Evolutionary conservation across 2,797 vertebrate genomes (phyloP).

Genomic region (Mus minutoides): DNA sequence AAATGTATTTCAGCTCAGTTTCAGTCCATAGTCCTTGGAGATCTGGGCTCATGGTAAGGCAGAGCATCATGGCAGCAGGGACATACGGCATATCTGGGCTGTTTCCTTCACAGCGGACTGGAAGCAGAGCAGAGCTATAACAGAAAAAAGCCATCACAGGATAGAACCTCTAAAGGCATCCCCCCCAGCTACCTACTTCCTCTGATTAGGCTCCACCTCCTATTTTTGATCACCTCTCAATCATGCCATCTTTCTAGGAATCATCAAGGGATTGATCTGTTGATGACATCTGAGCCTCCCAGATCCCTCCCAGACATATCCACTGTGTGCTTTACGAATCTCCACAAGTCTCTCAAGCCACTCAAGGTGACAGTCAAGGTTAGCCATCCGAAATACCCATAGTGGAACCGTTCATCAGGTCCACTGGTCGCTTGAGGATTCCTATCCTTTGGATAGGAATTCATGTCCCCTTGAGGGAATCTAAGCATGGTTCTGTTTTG

Average conservation of each 20-base stretch:
- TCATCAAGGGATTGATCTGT: neutral
- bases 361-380: neutral
- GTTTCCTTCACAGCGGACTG: neutral
- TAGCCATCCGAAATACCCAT: neutral
- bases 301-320: neutral
- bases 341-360: neutral
- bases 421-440: neutral
- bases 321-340: neutral
- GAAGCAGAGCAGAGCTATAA: neutral
- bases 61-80: neutral
- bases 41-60: neutral
- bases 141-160: neutral
- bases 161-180: too few species aligned
- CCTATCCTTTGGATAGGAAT: neutral
- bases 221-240: neutral
- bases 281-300: neutral
- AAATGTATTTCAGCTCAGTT: neutral
- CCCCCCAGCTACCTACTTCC: too few species aligned
- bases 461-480: neutral
- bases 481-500: neutral
- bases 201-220: neutral
- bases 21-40: neutral
- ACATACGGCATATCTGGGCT: neutral
- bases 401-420: constrained; percentile 22
- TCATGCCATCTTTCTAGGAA: neutral